Evolutionary conservation across 2,113 vertebrate species (phyloP), one percentile per base, ranked within the genome.

Genomic region (Gasterosteus aculeatus): DNA sequence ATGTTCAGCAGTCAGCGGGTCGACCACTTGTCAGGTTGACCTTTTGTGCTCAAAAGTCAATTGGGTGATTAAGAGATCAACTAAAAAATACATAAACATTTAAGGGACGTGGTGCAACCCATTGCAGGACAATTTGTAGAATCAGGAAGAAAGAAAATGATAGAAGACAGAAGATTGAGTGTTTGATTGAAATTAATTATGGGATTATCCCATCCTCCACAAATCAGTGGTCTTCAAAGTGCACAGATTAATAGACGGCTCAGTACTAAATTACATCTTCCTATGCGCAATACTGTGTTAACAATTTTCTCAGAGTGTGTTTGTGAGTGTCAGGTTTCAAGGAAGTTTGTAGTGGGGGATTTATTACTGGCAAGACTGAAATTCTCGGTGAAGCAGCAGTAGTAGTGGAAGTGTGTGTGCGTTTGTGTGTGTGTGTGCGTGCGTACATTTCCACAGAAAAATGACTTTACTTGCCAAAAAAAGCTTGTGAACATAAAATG

Each of bases 141-240:
- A 66, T 35, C 14, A 19, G 56, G 47, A 56, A 31, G 9, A 63
- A 57, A 58, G 58, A 51, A 66, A 72, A 56, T 31, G 26, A 69
- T 15, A 59, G 41, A 74, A 60, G 35, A 77, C 12, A 26, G n/a
- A 56, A 75, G 29, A 70, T 72, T 16, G n/a, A 14, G 26, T 6
- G 4, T 11, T 11, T 41, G 9, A 49, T 66, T 73, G 83, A 61
- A 75, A 85, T 65, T 57, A 75, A 84, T 82, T n/a, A 15, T 49
- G 47, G 42, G 53, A 58, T 67, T 66, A 64, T 70, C 56, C 59
- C 26, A 72, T 82, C 41, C 80, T 75, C 29, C 61, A 68, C 51
- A 77, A 62, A 69, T 69, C 74, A 19, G 38, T n/a, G 46, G 38
- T 33, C 69, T 63, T 82, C 61, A 82, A 75, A 77, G 60, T 47